phyloP scores from a whole-genome alignment of 2,888 invertebrate species.

The Tridacna gigas region DNA sequence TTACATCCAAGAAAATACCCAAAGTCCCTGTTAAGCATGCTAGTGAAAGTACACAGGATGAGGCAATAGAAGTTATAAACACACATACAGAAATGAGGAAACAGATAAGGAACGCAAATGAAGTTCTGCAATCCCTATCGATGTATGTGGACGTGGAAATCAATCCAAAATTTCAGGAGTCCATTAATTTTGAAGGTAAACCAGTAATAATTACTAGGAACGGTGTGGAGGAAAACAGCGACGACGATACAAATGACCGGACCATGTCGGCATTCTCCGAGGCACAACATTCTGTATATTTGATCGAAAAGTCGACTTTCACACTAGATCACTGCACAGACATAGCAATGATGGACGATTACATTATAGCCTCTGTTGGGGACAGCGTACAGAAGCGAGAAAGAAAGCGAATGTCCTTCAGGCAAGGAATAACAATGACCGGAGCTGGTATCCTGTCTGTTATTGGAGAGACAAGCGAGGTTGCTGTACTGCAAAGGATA shows the following conservation, averaged over 20 bases:
- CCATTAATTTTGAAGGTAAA: slow-evolving; percentile 44
- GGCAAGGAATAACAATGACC: slow-evolving; percentile 48
- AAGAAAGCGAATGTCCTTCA: slow-evolving; percentile 47
- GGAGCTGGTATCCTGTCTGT: slow-evolving; percentile 43
- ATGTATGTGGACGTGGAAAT: slow-evolving; percentile 52
- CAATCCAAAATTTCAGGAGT: slow-evolving; percentile 39
- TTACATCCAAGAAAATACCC: slow-evolving; percentile 38
- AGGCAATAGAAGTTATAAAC: slow-evolving; percentile 26
- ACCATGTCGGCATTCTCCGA: slow-evolving; percentile 18
- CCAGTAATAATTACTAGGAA: slow-evolving; percentile 39
- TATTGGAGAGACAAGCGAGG: slow-evolving; percentile 55
- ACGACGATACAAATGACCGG: slow-evolving; percentile 33
- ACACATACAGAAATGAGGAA: slow-evolving; percentile 42
- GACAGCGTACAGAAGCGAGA: slow-evolving; percentile 62
- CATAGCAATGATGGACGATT: slow-evolving; percentile 55
- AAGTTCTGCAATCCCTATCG: slow-evolving; percentile 37
- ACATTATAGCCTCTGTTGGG: slow-evolving; percentile 54
- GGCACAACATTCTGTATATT: slow-evolving; percentile 50
- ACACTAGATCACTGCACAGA: slow-evolving; percentile 55
- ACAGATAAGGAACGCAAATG: slow-evolving; percentile 42
- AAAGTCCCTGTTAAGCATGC: slow-evolving; percentile 11
- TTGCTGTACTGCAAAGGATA: slow-evolving; percentile 47
- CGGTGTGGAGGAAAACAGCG: slow-evolving; percentile 43
- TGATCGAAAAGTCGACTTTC: slow-evolving; percentile 56
- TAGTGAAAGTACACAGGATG: slow-evolving; percentile 8